Percentiles rank a stretch among this genome's conserved stretches.
Conservation (phyloP, 1,140 invertebrate genomes). For the Lerema accius region DNA sequence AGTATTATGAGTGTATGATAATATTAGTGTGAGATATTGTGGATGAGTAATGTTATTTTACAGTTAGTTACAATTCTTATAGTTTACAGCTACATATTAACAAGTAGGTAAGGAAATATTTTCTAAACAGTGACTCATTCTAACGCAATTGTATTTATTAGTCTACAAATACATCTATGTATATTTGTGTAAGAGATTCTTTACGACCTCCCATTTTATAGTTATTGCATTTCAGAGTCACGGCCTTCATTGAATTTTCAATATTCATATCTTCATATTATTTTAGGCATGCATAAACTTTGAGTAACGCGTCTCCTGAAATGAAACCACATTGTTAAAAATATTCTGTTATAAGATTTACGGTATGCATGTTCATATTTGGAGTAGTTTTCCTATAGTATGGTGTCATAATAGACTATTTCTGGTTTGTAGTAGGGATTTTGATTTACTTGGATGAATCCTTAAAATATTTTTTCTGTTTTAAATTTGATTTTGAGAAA, state of each 20-base stretch:
- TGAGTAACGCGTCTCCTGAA: constrained; percentile 5
- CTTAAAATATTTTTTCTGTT: no score
- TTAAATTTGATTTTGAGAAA: no score
- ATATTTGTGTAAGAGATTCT: constrained; percentile 57
- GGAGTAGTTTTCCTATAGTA: neutral
- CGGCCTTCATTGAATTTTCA: constrained; percentile 9
- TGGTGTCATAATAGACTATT: no score
- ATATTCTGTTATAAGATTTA: constrained; percentile 27
- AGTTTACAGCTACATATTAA: constrained; percentile 24
- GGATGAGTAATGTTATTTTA: no score
- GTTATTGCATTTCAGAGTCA: constrained; percentile 27
- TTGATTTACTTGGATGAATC: no score
- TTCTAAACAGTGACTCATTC: constrained; percentile 50
- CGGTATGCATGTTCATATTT: constrained; percentile 29
- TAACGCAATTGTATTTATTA: constrained; percentile 66
- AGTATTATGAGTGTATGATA: no score
- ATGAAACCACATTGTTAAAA: constrained; percentile 13
- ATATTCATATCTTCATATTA: constrained; percentile 10
- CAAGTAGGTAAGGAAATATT: constrained; percentile 35
- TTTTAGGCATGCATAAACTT: constrained; percentile 4
- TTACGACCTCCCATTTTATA: constrained; percentile 39
- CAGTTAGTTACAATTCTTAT: no score
- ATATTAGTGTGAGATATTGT: no score
- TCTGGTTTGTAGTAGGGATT: no score
- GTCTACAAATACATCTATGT: constrained; percentile 68